Percentiles rank a stretch among this genome's conserved stretches.
Conservation (phyloP, 1,140 invertebrate species). For the Euwallacea similis region DNA sequence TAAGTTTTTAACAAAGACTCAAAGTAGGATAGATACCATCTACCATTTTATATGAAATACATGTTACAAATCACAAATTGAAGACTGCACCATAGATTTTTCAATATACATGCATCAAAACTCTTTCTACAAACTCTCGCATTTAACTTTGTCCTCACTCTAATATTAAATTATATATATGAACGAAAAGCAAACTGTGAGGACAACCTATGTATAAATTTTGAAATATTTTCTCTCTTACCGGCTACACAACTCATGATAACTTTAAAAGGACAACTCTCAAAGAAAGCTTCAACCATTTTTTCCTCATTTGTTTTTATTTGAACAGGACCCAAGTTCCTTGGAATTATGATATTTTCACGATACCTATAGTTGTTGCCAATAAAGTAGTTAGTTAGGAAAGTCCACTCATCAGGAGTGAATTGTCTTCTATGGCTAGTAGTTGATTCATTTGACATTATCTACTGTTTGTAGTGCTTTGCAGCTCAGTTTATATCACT, state of each 20-base stretch:
- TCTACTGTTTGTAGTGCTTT: neutral
- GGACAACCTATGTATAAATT: neutral
- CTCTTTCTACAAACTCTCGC: no score
- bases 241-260: constrained; percentile 87
- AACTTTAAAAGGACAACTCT: constrained; percentile 92
- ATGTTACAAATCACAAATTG: no score
- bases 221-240: constrained; percentile 47
- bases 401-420: constrained; percentile 49
- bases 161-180: neutral
- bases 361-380: constrained; percentile 68
- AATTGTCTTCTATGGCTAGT: constrained; percentile 39
- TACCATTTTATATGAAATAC: no score
- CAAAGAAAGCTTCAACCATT: constrained; percentile 80
- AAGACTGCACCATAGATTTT: no score
- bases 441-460: constrained; percentile 27
- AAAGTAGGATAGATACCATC: no score
- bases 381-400: constrained; percentile 65
- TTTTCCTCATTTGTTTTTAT: constrained; percentile 88
- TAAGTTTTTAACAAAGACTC: no score
- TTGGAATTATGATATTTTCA: constrained; percentile 82
- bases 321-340: constrained; percentile 69
- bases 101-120: no score
- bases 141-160: no score
- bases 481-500: no score
- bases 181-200: neutral